These are phyloP conservation scores for Tachina fera DNA, from an alignment of 2,888 invertebrate genomes.

Conservation along the genomic window DNA sequence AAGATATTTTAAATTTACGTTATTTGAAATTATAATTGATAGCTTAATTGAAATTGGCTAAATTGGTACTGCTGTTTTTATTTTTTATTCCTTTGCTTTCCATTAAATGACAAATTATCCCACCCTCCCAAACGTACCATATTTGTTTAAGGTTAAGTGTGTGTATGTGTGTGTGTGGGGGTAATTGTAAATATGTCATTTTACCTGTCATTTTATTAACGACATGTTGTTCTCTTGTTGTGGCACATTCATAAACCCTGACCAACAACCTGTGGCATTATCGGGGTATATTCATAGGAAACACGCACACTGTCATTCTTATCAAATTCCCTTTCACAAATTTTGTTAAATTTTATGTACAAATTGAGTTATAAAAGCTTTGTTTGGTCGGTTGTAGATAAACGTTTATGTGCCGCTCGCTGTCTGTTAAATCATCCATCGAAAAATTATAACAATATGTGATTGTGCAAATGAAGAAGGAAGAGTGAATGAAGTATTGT, in stretches of 20 bases:
- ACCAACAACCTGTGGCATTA: conserved; percentile 69
- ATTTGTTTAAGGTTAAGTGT: background rate
- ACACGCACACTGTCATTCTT: background rate
- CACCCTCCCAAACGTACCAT: background rate
- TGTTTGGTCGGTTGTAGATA: conserved; percentile 41
- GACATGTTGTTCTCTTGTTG: conserved; percentile 46
- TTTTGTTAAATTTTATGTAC: conserved; percentile 51
- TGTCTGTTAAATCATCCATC: conserved; percentile 31
- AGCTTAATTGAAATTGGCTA: no score
- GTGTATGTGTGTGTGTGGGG: background rate
- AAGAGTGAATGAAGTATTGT: background rate
- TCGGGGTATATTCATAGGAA: conserved; percentile 14
- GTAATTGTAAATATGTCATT: conserved; percentile 27
- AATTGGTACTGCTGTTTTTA: no score
- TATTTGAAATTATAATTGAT: background rate
- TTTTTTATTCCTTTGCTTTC: no score
- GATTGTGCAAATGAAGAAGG: background rate
- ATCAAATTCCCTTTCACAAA: conserved; percentile 19
- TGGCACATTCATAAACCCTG: conserved; percentile 52
- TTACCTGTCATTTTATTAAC: conserved; percentile 46
- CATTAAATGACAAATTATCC: background rate
- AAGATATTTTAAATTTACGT: no score
- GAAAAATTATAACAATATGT: conserved; percentile 41
- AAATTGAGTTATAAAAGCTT: conserved; percentile 66
- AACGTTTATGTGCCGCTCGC: background rate